Percentiles rank a stretch among this genome's conserved stretches.
phyloP scores from a whole-genome alignment of 1,140 invertebrate species.

The Arion vulgaris region DNA sequence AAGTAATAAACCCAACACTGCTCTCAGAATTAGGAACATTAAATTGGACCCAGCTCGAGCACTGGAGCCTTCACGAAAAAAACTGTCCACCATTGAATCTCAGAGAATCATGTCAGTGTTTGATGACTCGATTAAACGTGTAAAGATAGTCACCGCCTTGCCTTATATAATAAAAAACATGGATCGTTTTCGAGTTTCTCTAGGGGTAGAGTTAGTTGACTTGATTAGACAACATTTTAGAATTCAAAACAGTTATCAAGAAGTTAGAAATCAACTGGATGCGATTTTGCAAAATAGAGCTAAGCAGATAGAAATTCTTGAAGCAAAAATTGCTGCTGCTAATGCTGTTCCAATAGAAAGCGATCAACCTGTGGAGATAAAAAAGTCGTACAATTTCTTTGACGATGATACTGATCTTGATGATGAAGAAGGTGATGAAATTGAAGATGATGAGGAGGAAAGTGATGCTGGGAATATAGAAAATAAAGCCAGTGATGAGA shows the following conservation, averaged over 20 bases:
- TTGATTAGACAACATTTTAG: slow-evolving; percentile 62
- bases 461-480: too few relatives aligned
- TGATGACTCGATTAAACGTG: slow-evolving; percentile 66
- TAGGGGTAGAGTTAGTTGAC: slow-evolving; percentile 62
- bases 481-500: neutral
- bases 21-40: slow-evolving; percentile 48
- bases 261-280: slow-evolving; percentile 59
- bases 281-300: slow-evolving; percentile 50
- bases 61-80: slow-evolving; percentile 71
- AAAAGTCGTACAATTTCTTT: neutral
- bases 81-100: slow-evolving; percentile 69
- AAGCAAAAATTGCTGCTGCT: slow-evolving; percentile 6
- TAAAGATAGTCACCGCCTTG: slow-evolving; percentile 64
- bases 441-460: slow-evolving; percentile 12
- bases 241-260: slow-evolving; percentile 62
- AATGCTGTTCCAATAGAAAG: neutral
- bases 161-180: slow-evolving; percentile 67
- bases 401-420: slow-evolving; percentile 20
- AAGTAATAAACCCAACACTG: slow-evolving; percentile 43
- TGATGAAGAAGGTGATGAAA: slow-evolving; percentile 32
- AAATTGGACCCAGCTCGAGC: slow-evolving; percentile 67
- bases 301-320: neutral
- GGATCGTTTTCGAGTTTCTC: slow-evolving; percentile 59
- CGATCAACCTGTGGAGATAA: neutral
- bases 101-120: slow-evolving; percentile 72